Evolutionary conservation across 2,113 vertebrate species (phyloP).

Genomic region (Antennarius striatus): DNA sequence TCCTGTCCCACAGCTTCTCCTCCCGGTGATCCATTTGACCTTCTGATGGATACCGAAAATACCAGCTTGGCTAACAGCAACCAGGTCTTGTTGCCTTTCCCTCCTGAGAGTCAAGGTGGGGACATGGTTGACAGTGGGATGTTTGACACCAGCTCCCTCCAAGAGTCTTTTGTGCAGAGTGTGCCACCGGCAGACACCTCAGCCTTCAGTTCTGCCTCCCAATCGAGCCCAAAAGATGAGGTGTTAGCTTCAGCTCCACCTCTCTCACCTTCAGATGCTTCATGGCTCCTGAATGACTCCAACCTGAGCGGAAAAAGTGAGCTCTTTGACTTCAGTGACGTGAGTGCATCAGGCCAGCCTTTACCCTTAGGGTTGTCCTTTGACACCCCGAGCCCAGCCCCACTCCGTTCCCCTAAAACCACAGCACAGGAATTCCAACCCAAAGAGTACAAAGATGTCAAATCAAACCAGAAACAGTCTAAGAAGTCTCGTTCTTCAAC

Average conservation of each 20-base stretch:
- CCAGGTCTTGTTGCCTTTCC: constrained; percentile 41
- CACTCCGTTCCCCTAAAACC: constrained; percentile 74
- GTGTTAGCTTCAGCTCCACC: constrained; percentile 71
- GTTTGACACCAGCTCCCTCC: constrained; percentile 53
- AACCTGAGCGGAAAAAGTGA: constrained; percentile 56
- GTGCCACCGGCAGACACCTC: constrained; percentile 52
- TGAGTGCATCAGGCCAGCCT: constrained; percentile 9
- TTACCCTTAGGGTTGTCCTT: constrained; percentile 53
- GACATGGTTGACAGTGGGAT: constrained; percentile 57
- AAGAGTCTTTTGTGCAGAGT: constrained; percentile 30
- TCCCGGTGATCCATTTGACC: constrained; percentile 45
- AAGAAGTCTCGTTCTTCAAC: constrained; percentile 60
- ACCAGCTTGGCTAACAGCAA: constrained; percentile 29
- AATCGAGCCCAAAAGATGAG: constrained; percentile 37
- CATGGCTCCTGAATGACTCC: constrained; percentile 71
- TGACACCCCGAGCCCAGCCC: constrained; percentile 61
- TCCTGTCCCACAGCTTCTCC: constrained; percentile 19
- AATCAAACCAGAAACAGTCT: constrained; percentile 50
- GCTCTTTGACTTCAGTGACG: constrained; percentile 54
- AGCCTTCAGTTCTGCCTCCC: constrained; percentile 59
- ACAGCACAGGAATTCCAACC: constrained; percentile 60
- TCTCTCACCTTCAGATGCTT: constrained; percentile 69
- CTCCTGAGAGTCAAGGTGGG: constrained; percentile 19
- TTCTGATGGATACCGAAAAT: constrained; percentile 60
- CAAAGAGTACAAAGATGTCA: constrained; percentile 58